These are phyloP conservation scores for Crotalus adamanteus DNA, from an alignment of 2,797 vertebrate species.

Conservation along the genomic window DNA sequence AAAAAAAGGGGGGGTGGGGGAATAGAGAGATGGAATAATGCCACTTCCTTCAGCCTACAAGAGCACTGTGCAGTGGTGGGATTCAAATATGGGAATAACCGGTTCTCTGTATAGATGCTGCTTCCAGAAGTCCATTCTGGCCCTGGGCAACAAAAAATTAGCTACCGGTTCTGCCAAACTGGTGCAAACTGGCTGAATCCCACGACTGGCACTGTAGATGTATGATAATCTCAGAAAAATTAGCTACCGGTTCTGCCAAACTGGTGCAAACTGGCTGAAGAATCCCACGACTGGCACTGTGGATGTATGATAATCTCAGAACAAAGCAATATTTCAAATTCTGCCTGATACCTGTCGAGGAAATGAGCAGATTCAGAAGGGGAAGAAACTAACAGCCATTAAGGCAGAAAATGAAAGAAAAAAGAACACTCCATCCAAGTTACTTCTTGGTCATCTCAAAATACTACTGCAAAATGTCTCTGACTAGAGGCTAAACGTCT, in stretches of 20 bases:
- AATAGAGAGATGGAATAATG: background rate
- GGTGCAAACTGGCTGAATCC: too few relatives aligned
- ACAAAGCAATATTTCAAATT: background rate
- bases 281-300: background rate
- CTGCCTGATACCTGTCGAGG: background rate
- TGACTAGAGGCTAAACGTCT: background rate
- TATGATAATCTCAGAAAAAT: background rate
- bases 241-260: too few relatives aligned
- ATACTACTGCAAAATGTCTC: background rate
- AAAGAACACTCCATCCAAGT: background rate
- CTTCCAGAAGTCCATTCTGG: too few relatives aligned
- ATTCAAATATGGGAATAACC: too few relatives aligned
- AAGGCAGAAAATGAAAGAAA: background rate
- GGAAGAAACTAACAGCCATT: background rate
- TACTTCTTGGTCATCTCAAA: background rate
- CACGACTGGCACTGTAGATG: background rate
- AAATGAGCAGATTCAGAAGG: too few relatives aligned
- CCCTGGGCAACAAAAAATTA: too few relatives aligned
- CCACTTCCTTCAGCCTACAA: background rate
- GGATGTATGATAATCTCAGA: background rate
- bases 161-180: too few relatives aligned
- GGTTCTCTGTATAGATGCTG: too few relatives aligned
- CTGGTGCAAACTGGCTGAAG: too few relatives aligned
- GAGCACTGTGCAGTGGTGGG: too few relatives aligned
- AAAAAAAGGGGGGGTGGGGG: accelerated